Evolutionary conservation across 2,113 vertebrate species (phyloP).

Genomic region (Ictidomys tridecemlineatus): DNA sequence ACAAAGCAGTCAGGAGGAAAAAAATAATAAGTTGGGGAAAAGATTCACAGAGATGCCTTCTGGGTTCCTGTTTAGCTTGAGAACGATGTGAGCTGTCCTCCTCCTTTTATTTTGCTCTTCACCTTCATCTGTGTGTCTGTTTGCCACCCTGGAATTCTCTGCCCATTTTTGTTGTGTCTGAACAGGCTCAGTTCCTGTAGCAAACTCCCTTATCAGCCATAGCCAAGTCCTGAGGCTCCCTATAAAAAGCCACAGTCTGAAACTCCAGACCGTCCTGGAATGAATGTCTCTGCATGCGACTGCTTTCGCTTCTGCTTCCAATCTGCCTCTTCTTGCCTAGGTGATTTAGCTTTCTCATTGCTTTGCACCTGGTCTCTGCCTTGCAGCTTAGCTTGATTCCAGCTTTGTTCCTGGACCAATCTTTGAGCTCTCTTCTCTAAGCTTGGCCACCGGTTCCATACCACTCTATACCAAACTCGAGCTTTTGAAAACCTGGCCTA

Average conservation of each 20-base stretch:
- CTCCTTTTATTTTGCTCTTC: background rate
- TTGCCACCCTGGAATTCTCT: conserved; percentile 36
- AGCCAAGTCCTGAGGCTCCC: conserved; percentile 55
- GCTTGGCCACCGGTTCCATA: background rate
- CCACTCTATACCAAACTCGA: background rate
- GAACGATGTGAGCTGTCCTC: background rate
- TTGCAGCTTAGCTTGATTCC: conserved; percentile 33
- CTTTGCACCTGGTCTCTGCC: conserved; percentile 70
- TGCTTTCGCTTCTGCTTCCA: background rate
- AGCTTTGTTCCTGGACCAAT: conserved; percentile 54
- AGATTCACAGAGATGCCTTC: background rate
- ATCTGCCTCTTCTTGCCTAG: background rate
- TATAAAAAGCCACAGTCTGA: conserved; percentile 42
- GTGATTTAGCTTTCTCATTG: conserved; percentile 62
- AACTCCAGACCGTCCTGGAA: background rate
- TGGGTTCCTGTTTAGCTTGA: background rate
- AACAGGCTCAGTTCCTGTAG: conserved; percentile 9
- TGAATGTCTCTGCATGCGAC: background rate
- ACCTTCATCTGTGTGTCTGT: background rate
- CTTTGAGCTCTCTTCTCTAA: conserved; percentile 6
- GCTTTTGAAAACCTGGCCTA: background rate
- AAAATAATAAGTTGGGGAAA: background rate
- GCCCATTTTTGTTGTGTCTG: conserved; percentile 21
- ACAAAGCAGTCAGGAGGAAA: conserved; percentile 17
- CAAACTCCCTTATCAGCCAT: background rate